Evolutionary conservation across 2,113 vertebrate species (phyloP).

Genomic region (Pollimyrus isidori): DNA sequence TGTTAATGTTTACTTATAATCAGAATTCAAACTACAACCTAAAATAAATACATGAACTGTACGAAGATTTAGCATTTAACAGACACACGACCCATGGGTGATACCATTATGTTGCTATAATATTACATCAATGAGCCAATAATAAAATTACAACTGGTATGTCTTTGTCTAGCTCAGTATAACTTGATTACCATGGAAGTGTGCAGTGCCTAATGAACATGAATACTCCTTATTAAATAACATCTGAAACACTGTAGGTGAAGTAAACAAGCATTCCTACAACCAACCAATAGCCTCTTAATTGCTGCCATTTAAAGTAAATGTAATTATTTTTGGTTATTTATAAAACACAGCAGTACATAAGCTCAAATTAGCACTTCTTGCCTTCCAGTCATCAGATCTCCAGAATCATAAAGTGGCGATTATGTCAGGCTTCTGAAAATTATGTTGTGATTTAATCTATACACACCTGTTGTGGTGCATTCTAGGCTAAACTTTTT

Average conservation of each 20-base stretch:
- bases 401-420: not conserved
- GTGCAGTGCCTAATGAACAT: not conserved
- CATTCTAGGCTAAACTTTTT: not conserved
- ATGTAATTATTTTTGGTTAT: conserved; percentile 7
- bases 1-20: not conserved
- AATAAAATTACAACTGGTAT: not conserved
- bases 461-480: not conserved
- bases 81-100: not conserved
- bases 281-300: not conserved
- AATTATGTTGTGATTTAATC: not conserved
- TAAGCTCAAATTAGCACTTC: not conserved
- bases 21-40: not conserved
- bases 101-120: not conserved
- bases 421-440: not conserved
- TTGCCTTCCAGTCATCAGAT: not conserved
- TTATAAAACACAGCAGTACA: not conserved
- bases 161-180: not conserved
- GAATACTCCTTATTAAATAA: not conserved
- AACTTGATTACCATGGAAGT: not conserved
- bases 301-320: not conserved
- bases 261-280: not conserved
- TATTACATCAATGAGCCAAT: not conserved
- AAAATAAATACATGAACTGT: not conserved
- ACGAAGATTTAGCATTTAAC: not conserved
- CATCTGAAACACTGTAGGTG: conserved; percentile 2